These are phyloP conservation scores for Myotis vivesi DNA, from an alignment of 2,797 vertebrate species.

Conservation along the genomic window DNA sequence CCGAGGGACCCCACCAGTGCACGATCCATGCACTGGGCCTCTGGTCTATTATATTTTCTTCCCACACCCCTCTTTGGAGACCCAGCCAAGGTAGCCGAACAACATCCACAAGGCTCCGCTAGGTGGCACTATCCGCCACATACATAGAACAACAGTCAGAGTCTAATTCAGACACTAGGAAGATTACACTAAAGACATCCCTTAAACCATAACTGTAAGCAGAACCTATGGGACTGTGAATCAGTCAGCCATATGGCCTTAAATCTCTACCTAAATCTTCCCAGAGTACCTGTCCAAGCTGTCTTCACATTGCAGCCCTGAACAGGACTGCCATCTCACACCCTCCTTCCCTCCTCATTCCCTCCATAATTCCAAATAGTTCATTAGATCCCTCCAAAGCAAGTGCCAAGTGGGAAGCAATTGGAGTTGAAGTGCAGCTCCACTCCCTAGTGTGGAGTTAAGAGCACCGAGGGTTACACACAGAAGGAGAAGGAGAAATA, in stretches of 20 bases:
- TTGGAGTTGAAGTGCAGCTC: constrained; percentile 68
- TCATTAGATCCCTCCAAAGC: neutral
- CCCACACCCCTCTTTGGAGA: neutral
- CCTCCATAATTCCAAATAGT: no score
- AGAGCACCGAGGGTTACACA: constrained; percentile 84
- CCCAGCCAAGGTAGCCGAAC: neutral
- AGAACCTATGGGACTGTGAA: neutral
- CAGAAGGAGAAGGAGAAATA: constrained; percentile 85
- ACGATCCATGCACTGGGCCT: no score
- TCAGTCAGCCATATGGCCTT: neutral
- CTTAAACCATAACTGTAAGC: neutral
- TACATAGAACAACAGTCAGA: neutral
- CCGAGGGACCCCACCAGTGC: no score
- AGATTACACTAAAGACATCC: neutral
- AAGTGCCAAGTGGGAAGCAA: neutral
- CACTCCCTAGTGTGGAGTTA: constrained; percentile 83
- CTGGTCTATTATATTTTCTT: neutral
- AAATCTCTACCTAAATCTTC: neutral
- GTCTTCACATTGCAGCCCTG: neutral
- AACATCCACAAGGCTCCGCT: neutral
- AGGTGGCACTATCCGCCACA: neutral
- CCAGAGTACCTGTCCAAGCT: neutral
- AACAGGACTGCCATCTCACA: neutral
- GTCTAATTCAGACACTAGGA: neutral
- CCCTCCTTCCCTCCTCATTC: no score